A percentile compares a stretch with the other conserved stretches of the same genome.
phyloP scores from a whole-genome alignment of 2,113 vertebrate species.

The Gobius niger region DNA sequence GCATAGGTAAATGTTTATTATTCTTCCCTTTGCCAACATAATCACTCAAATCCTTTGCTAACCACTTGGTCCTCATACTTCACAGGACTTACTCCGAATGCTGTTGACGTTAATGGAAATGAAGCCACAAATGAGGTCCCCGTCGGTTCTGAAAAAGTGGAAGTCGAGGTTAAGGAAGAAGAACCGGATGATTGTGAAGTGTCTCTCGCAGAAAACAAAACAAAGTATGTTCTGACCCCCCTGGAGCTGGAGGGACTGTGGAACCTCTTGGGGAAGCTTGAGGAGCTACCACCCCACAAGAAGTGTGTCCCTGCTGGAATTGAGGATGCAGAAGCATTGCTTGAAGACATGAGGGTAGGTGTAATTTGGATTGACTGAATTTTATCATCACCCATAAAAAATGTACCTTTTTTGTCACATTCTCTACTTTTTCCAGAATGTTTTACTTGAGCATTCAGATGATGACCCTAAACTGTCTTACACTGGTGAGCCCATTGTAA shows the following conservation, averaged over 20 bases:
- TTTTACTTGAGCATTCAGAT: constrained; percentile 83
- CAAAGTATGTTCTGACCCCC: constrained; percentile 79
- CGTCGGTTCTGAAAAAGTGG: constrained; percentile 41
- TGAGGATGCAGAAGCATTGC: constrained; percentile 84
- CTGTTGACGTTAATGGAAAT: constrained; percentile 57
- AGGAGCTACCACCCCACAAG: constrained; percentile 90
- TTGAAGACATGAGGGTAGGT: constrained; percentile 86
- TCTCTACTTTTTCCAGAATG: constrained; percentile 66
- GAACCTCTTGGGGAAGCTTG: constrained; percentile 91
- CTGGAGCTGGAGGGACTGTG: constrained; percentile 93
- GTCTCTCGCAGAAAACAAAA: constrained; percentile 19
- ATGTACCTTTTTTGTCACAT: not conserved
- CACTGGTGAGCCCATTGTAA: constrained; percentile 93
- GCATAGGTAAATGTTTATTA: constrained; percentile 79
- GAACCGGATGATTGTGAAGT: constrained; percentile 22
- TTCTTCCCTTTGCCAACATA: not conserved
- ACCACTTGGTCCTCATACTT: not conserved
- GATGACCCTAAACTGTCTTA: constrained; percentile 88
- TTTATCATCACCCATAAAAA: not conserved
- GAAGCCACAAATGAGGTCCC: constrained; percentile 57
- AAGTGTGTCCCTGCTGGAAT: constrained; percentile 93
- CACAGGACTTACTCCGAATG: constrained; percentile 68
- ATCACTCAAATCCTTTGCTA: not conserved
- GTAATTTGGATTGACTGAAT: not conserved
- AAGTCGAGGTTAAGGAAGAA: constrained; percentile 24